A percentile compares a stretch with the other conserved stretches of the same genome.
Conservation (phyloP, 2,797 vertebrate species). For the Chelonia mydas region DNA sequence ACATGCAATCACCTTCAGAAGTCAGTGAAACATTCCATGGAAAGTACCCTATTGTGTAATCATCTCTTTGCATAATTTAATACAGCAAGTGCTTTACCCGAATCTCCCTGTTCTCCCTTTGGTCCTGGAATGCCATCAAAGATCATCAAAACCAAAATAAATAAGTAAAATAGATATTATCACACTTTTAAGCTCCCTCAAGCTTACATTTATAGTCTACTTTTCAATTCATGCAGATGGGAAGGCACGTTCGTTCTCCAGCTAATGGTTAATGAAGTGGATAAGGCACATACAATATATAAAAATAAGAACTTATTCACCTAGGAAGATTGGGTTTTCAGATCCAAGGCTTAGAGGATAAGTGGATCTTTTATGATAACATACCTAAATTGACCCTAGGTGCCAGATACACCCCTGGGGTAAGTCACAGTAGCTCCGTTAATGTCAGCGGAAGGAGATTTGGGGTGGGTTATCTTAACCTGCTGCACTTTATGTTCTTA, state of each 20-base stretch:
- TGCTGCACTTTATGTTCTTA: background rate
- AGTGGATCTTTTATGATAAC: background rate
- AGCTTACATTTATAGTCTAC: slow-evolving; percentile 39
- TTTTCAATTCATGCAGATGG: slow-evolving; percentile 49
- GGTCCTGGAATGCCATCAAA: slow-evolving; percentile 73
- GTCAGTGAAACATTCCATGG: background rate
- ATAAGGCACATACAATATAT: background rate
- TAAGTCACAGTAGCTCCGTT: background rate
- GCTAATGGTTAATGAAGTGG: background rate
- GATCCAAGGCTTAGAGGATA: background rate
- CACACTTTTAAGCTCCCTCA: slow-evolving; percentile 57
- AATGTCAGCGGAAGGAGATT: background rate
- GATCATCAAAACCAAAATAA: slow-evolving; percentile 56
- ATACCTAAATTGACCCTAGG: background rate
- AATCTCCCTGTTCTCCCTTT: slow-evolving; percentile 76
- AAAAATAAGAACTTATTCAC: background rate
- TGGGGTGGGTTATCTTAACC: background rate
- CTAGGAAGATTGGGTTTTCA: background rate
- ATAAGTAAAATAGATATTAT: slow-evolving; percentile 3
- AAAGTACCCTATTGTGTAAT: background rate
- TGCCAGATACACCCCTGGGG: background rate
- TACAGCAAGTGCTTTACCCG: slow-evolving; percentile 69
- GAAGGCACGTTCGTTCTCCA: slow-evolving; percentile 28
- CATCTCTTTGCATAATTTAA: background rate
- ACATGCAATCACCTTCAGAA: background rate